Conservation (phyloP, 2,113 vertebrate species). For the Hipposideros armiger region DNA sequence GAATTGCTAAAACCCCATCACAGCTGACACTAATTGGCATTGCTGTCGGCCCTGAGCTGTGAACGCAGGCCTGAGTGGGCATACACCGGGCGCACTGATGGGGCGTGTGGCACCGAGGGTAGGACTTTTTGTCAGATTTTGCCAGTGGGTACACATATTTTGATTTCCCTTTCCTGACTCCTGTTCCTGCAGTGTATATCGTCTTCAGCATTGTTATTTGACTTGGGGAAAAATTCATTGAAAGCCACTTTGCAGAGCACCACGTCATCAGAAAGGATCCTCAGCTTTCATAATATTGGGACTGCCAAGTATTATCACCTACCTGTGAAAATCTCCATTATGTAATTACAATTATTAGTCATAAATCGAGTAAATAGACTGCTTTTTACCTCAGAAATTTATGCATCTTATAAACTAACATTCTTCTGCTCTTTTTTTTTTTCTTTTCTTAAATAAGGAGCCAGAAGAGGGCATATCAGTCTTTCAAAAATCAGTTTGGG, state of each 20-base stretch:
- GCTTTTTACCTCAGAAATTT: background rate
- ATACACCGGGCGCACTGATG: background rate
- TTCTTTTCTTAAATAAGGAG: slow-evolving; percentile 46
- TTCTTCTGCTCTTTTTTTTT: background rate
- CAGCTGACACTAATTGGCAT: slow-evolving; percentile 79
- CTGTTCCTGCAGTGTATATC: background rate
- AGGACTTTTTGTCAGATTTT: background rate
- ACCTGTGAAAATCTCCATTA: slow-evolving; percentile 25
- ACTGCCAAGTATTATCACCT: slow-evolving; percentile 29
- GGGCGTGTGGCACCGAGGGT: background rate
- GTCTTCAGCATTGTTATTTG: background rate
- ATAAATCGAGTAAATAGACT: background rate
- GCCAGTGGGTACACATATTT: background rate
- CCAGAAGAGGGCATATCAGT: slow-evolving; percentile 71
- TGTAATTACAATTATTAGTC: slow-evolving; percentile 26
- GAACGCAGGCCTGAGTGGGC: slow-evolving; percentile 48
- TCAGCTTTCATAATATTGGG: background rate
- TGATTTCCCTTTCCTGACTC: background rate
- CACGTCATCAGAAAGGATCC: background rate
- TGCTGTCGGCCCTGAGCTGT: background rate
- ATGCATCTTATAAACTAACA: background rate
- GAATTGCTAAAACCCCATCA: slow-evolving; percentile 72
- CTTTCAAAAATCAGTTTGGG: slow-evolving; percentile 73
- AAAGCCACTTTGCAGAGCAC: background rate
- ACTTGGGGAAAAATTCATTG: background rate